A percentile compares a stretch with the other conserved stretches of the same genome.
Conservation (phyloP, 1,140 invertebrate species). For the Bombus superbus region DNA sequence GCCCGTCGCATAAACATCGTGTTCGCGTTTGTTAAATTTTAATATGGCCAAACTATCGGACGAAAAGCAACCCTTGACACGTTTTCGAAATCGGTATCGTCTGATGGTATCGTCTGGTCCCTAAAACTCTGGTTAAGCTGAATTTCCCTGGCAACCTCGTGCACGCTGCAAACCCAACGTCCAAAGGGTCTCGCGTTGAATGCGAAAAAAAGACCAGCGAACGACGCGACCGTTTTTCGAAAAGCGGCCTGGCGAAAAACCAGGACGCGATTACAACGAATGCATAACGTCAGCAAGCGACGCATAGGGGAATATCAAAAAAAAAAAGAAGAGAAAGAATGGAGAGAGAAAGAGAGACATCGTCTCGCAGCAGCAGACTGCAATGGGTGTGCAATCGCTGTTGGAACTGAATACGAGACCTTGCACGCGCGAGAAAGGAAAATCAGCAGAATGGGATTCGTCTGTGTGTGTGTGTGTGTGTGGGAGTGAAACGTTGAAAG, state of each 20-base stretch:
- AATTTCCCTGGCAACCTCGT: not conserved
- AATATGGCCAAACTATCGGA: not conserved
- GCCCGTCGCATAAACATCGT: not conserved
- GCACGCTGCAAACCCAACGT: not conserved
- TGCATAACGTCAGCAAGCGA: constrained; percentile 56
- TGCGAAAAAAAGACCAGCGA: not conserved
- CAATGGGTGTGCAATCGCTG: constrained; percentile 23
- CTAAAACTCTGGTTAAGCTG: not conserved
- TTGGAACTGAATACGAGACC: constrained; percentile 41
- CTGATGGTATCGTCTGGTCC: no score
- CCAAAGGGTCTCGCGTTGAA: not conserved
- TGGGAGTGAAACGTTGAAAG: not conserved
- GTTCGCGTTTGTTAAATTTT: not conserved
- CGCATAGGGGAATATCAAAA: not conserved
- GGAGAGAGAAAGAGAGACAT: not conserved
- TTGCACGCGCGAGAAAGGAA: constrained; percentile 56
- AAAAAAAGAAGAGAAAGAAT: not conserved
- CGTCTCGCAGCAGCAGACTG: constrained; percentile 33
- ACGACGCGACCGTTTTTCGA: constrained; percentile 24
- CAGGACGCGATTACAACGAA: constrained; percentile 55
- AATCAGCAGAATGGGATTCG: constrained; percentile 60
- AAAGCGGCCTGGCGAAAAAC: constrained; percentile 15
- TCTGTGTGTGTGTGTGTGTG: not conserved
- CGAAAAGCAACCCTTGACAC: not conserved
- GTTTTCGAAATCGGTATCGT: not conserved